phyloP scores from a whole-genome alignment of 2,797 vertebrate species.

The Pseudochromis fuscus region DNA sequence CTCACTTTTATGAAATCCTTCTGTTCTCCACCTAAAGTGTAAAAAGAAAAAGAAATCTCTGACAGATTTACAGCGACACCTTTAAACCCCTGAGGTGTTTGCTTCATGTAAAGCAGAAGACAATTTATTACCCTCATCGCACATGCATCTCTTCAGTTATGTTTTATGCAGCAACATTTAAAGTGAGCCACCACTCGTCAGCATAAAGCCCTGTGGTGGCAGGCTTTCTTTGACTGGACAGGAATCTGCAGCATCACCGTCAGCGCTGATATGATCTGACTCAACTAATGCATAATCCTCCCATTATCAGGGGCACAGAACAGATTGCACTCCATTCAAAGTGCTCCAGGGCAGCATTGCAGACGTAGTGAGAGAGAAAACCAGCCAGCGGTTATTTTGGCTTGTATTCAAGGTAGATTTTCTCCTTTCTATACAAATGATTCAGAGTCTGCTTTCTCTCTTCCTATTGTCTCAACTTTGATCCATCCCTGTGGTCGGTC shows the following conservation, averaged over 20 bases:
- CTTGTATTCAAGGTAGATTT: background rate
- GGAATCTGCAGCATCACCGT: conserved; percentile 13
- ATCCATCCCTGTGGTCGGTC: too few relatives aligned
- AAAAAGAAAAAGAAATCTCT: too few relatives aligned
- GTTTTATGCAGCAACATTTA: conserved; percentile 26
- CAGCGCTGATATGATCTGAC: conserved; percentile 41
- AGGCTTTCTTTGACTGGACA: background rate
- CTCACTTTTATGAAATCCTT: too few relatives aligned
- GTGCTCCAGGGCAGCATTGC: conserved; percentile 9
- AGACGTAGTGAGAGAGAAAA: background rate
- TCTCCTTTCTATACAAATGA: background rate
- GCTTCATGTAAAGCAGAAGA: background rate
- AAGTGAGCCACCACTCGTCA: background rate
- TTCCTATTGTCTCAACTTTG: too few relatives aligned
- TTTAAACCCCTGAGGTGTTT: conserved; percentile 1
- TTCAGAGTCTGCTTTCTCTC: too few relatives aligned
- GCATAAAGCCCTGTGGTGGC: background rate
- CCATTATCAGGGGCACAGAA: background rate
- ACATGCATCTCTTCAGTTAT: conserved; percentile 12
- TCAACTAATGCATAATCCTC: conserved; percentile 33
- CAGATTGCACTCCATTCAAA: conserved; percentile 4
- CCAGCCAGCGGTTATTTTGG: too few relatives aligned
- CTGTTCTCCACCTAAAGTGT: conserved; percentile 2
- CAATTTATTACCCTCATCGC: background rate
- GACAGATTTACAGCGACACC: background rate